phyloP scores from a whole-genome alignment of 1,140 invertebrate genomes.

The Chrysopa pallens region DNA sequence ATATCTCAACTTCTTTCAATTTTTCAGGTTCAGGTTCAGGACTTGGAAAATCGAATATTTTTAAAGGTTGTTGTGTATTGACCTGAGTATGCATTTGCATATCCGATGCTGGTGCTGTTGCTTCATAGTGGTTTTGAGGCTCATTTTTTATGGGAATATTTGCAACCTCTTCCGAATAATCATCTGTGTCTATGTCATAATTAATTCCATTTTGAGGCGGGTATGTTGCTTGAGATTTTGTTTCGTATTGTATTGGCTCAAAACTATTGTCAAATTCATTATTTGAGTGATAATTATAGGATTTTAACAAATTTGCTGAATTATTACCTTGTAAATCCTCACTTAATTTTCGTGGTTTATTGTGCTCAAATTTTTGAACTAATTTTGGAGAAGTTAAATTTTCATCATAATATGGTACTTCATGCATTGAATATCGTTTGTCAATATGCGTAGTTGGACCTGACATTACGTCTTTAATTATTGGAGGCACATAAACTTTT shows the following conservation, averaged over 20 bases:
- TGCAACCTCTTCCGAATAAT: too few relatives aligned
- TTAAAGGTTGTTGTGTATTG: not conserved
- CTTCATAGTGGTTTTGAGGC: too few relatives aligned
- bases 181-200: too few relatives aligned
- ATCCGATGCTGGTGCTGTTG: too few relatives aligned
- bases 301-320: too few relatives aligned
- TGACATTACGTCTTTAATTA: conserved; percentile 9
- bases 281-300: too few relatives aligned
- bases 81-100: too few relatives aligned
- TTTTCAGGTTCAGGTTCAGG: conserved; percentile 3
- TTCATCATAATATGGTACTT: not conserved
- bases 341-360: conserved; percentile 7
- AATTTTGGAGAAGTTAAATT: not conserved
- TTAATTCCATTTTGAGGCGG: too few relatives aligned
- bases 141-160: too few relatives aligned
- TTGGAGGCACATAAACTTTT: conserved; percentile 5
- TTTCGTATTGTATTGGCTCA: too few relatives aligned
- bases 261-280: too few relatives aligned
- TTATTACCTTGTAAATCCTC: conserved; percentile 6
- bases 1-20: not conserved
- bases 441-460: not conserved
- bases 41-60: conserved; percentile 12
- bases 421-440: not conserved
- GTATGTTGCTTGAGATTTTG: too few relatives aligned
- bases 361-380: not conserved